Percentiles rank a stretch among this genome's conserved stretches.
Evolutionary conservation across 2,888 invertebrate genomes (phyloP).

Genomic region (Limenitis camilla): DNA sequence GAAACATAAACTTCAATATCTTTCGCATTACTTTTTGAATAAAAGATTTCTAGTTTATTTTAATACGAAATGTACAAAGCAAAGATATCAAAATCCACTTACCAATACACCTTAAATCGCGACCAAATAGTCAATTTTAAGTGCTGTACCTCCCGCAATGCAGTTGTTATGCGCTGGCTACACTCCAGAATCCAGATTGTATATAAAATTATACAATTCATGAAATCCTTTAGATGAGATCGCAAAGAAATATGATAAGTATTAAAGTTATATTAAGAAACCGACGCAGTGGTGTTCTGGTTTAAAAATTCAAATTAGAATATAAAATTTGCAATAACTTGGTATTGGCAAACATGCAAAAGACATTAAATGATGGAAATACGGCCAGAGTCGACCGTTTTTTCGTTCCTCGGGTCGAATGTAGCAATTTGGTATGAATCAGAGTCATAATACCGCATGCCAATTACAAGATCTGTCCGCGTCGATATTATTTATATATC

Average conservation of each 20-base stretch:
- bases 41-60: not conserved
- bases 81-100: not conserved
- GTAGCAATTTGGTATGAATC: conserved; percentile 9
- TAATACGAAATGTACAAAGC: not conserved
- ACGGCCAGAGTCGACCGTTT: conserved; percentile 5
- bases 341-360: conserved; percentile 24
- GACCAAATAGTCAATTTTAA: conserved; percentile 22
- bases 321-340: conserved; percentile 27
- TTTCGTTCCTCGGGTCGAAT: not conserved
- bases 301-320: conserved; percentile 31
- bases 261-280: conserved; percentile 22
- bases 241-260: conserved; percentile 18
- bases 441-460: conserved; percentile 34
- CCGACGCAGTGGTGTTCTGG: conserved; percentile 16
- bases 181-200: conserved; percentile 62
- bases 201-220: conserved; percentile 54
- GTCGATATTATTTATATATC: conserved; percentile 31
- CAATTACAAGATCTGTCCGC: conserved; percentile 33
- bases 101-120: conserved; percentile 13
- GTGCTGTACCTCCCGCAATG: conserved; percentile 43
- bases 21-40: no score
- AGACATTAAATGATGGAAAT: conserved; percentile 26
- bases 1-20: no score
- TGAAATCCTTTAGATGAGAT: conserved; percentile 36
- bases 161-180: conserved; percentile 53